A percentile compares a stretch with the other conserved stretches of the same genome.
Evolutionary conservation across 2,113 vertebrate species (phyloP).

Genomic region (Eolophus roseicapilla): DNA sequence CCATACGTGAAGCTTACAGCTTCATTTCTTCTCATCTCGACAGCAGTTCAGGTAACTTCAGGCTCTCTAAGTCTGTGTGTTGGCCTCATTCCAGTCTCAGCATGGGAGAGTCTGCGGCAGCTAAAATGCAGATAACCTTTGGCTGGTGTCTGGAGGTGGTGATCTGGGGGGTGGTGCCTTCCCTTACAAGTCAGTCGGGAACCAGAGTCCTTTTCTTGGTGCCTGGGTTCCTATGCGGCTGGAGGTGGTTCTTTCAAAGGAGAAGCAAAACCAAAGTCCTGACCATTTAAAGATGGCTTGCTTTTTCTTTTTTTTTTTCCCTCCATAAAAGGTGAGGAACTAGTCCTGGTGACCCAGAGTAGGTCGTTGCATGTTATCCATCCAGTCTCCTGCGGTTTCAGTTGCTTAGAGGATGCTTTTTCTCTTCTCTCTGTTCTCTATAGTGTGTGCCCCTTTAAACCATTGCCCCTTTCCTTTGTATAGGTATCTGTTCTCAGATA

Average conservation of each 20-base stretch:
- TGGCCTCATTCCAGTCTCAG: conserved; percentile 12
- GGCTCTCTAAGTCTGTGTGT: background rate
- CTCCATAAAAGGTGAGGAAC: background rate
- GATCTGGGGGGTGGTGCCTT: conserved; percentile 30
- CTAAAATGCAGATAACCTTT: conserved; percentile 28
- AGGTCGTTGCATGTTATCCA: conserved; percentile 3
- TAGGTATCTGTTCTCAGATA: background rate
- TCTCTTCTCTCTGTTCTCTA: background rate
- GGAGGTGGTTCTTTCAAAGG: conserved; percentile 1
- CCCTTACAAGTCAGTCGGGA: background rate
- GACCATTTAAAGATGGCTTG: background rate
- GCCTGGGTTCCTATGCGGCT: background rate
- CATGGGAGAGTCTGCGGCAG: background rate
- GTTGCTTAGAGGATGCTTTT: conserved; percentile 10
- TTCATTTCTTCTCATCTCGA: conserved; percentile 93
- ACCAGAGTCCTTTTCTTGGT: background rate
- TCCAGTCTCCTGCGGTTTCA: conserved; percentile 6
- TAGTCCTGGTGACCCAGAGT: conserved; percentile 7
- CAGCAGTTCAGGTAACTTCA: conserved; percentile 90
- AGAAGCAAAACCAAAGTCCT: background rate
- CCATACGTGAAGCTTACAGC: conserved; percentile 89
- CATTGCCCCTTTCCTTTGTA: background rate
- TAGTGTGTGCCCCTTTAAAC: background rate
- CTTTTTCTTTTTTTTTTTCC: background rate
- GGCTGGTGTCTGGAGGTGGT: background rate